phyloP scores from a whole-genome alignment of 2,797 vertebrate genomes.

The Pangasius djambal region DNA sequence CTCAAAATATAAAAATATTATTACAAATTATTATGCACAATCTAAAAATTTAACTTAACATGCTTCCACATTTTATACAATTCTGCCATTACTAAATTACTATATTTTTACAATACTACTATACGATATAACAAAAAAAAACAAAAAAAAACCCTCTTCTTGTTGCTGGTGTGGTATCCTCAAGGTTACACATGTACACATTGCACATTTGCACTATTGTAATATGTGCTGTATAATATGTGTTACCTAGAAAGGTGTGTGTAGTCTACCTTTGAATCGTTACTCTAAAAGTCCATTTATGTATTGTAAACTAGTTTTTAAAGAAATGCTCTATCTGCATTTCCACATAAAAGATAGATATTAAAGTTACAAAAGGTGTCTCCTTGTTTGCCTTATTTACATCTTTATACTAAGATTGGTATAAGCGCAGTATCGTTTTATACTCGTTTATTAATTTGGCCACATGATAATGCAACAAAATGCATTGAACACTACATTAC shows the following conservation, averaged over 20 bases:
- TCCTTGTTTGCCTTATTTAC: not conserved
- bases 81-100: not conserved
- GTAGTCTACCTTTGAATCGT: not conserved
- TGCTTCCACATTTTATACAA: not conserved
- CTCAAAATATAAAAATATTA: not conserved
- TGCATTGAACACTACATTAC: not conserved
- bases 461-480: too few relatives aligned
- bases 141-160: not conserved
- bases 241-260: not conserved
- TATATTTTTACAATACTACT: too few relatives aligned
- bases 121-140: not conserved
- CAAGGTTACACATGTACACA: not conserved
- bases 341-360: not conserved
- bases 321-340: not conserved
- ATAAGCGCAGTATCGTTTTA: not conserved
- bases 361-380: not conserved
- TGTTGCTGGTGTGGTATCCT: not conserved
- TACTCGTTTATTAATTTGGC: not conserved
- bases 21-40: too few relatives aligned
- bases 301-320: too few relatives aligned
- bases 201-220: not conserved
- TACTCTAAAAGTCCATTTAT: not conserved
- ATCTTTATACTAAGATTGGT: not conserved
- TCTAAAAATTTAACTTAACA: not conserved
- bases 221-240: not conserved